Base-by-base conservation (phyloP, 2,797 vertebrate species). In the Micropoecilia bifurca region DNA sequence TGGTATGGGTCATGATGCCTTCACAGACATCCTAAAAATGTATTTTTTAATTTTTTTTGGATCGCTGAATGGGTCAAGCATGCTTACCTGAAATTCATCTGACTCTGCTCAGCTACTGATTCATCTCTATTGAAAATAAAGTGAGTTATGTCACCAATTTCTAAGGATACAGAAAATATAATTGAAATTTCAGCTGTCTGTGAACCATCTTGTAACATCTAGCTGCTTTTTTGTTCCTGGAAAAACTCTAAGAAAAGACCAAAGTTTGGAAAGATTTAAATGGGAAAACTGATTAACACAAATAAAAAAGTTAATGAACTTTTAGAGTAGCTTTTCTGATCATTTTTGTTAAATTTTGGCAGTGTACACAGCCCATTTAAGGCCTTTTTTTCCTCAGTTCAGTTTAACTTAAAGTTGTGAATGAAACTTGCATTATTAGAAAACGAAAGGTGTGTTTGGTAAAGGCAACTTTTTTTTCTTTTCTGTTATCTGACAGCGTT, bases 381-480 rank as follows among this genome's bases (percentile, higher is more conserved):
- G 50, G 3, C 7, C 9, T 25, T 69, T 30, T 77, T n/a, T 76
- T 33, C 55, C 75, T 83, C 68, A 20, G 43, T 41, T 69, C 25
- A 55, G 5, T 71, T 33, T 39, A 36, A 28, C 30, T 79, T 66
- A 71, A 83, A 75, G 48, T 55, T 4, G 22, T 57, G 66, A 74
- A 76, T 75, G 46, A 79, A 73, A 22, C 66, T 43, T 46, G 33
- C n/a, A n/a, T 72, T 39, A 6, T n/a, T 43, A 25, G 20, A 25
- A 22, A 47, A 33, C 47, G 22, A 73, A 82, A 78, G 74, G 75
- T 76, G 71, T 78, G 20, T 10, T 36, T 55, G 22, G 20, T 77
- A 46, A 76, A 73, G n/a, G 18, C 55, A 80, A 57, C 61, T 74
- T 71, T 71, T 47, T 53, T n/a, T 33, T 9, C 10, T 41, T 1